These are phyloP conservation scores for Cephus pygmeus DNA, from an alignment of 2,888 invertebrate species.

Conservation along the genomic window DNA sequence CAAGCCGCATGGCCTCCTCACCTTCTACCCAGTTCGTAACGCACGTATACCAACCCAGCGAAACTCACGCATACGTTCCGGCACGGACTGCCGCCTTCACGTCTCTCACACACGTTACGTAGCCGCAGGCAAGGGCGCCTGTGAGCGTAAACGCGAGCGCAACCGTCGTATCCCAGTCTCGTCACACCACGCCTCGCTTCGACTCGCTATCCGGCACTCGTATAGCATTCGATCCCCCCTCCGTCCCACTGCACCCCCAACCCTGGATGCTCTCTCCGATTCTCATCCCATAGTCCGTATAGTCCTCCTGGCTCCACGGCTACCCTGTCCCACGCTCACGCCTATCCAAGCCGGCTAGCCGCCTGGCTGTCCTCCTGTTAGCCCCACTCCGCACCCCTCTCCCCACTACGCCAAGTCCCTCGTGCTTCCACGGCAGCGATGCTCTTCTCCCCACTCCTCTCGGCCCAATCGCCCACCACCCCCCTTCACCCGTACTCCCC, in stretches of 20 bases:
- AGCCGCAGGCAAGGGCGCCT: conserved; percentile 59
- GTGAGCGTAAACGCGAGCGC: conserved; percentile 51
- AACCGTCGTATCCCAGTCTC: conserved; percentile 21
- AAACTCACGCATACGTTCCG: conserved; percentile 25
- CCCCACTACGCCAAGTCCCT: not conserved
- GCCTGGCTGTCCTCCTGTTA: not conserved
- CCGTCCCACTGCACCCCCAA: not conserved
- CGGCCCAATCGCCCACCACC: conserved; percentile 26
- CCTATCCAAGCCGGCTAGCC: not conserved
- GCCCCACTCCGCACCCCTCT: not conserved
- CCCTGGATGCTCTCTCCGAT: not conserved
- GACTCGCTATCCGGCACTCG: not conserved
- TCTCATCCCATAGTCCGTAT: not conserved
- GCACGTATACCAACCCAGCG: not conserved
- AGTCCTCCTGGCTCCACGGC: not conserved
- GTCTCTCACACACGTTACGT: conserved; percentile 28
- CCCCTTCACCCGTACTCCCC: conserved; percentile 18
- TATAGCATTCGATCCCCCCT: not conserved
- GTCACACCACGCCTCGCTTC: conserved; percentile 17
- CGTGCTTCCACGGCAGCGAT: conserved; percentile 16
- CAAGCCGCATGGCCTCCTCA: conserved; percentile 49
- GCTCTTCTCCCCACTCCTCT: conserved; percentile 19
- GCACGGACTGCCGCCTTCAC: conserved; percentile 32
- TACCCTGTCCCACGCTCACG: not conserved
- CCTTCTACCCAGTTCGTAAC: conserved; percentile 23